Evolutionary conservation across 1,140 invertebrate species (phyloP).

Genomic region (Ericerus pela): DNA sequence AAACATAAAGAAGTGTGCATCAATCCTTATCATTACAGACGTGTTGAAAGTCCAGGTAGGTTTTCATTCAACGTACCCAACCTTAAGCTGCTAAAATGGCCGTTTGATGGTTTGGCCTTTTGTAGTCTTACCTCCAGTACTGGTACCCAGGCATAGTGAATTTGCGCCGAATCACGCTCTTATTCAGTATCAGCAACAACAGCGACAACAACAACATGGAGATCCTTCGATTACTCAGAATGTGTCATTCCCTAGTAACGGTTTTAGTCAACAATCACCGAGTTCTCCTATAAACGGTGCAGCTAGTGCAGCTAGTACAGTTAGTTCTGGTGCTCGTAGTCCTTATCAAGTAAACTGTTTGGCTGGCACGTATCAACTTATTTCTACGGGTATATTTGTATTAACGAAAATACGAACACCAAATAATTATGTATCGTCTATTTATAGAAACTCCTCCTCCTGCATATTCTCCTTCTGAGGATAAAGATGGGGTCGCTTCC

Average conservation of each 20-base stretch:
- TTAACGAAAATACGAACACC: no score
- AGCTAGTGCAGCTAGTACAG: constrained; percentile 14
- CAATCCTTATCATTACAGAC: constrained; percentile 95
- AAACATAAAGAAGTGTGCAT: constrained; percentile 97
- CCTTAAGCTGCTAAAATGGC: not conserved
- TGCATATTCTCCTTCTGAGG: not conserved
- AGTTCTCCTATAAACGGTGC: constrained; percentile 16
- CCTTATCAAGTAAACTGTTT: constrained; percentile 2
- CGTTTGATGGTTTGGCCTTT: constrained; percentile 16
- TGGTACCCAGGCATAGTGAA: constrained; percentile 90
- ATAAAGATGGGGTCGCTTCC: not conserved
- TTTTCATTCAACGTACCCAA: not conserved
- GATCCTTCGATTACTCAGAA: constrained; percentile 56
- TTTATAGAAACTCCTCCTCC: not conserved
- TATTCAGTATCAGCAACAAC: not conserved
- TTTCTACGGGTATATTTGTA: no score
- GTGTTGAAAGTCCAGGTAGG: constrained; percentile 69
- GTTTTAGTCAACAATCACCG: not conserved
- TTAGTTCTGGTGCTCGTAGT: not conserved
- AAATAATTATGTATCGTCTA: no score
- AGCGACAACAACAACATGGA: not conserved
- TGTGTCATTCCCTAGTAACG: constrained; percentile 35
- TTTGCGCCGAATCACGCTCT: constrained; percentile 49
- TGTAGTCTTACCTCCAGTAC: constrained; percentile 78
- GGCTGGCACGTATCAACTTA: not conserved